Evolutionary conservation across 2,113 vertebrate genomes (phyloP).

Genomic region (Pachypanchax playfairii): DNA sequence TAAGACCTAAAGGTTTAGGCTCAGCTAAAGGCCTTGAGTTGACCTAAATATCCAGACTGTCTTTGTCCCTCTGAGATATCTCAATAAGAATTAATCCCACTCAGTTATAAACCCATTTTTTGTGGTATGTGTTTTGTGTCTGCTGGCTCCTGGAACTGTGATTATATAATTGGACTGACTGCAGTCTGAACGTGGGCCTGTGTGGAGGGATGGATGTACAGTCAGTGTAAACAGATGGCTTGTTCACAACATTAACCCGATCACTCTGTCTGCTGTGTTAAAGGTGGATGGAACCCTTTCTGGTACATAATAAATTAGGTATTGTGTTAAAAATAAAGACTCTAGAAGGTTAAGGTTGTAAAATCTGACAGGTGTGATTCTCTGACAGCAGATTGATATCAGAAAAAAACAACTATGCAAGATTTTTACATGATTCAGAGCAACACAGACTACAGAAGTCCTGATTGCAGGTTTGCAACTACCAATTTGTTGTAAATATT

Average conservation of each 20-base stretch:
- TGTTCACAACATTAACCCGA: constrained; percentile 1
- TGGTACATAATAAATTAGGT: not conserved
- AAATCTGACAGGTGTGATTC: too few species aligned
- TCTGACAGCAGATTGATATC: too few species aligned
- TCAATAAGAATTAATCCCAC: constrained; percentile 8
- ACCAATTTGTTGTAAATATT: too few species aligned
- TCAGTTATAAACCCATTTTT: not conserved
- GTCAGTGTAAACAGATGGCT: constrained; percentile 45
- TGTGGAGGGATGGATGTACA: constrained; percentile 9
- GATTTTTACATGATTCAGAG: too few species aligned
- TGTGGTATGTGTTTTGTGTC: not conserved
- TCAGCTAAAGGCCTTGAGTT: not conserved
- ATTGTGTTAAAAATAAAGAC: too few species aligned
- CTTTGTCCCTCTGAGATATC: not conserved
- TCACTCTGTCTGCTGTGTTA: constrained; percentile 6
- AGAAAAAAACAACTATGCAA: too few species aligned
- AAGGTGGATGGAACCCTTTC: not conserved
- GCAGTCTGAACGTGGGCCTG: not conserved
- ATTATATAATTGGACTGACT: not conserved
- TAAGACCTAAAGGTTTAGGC: too few species aligned
- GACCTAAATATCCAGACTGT: constrained; percentile 3
- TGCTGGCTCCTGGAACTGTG: not conserved
- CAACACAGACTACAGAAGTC: too few species aligned
- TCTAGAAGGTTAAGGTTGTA: too few species aligned
- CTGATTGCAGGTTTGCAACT: too few species aligned